Base-by-base conservation (phyloP, 2,113 vertebrate genomes). In the Aramus guarauna region DNA sequence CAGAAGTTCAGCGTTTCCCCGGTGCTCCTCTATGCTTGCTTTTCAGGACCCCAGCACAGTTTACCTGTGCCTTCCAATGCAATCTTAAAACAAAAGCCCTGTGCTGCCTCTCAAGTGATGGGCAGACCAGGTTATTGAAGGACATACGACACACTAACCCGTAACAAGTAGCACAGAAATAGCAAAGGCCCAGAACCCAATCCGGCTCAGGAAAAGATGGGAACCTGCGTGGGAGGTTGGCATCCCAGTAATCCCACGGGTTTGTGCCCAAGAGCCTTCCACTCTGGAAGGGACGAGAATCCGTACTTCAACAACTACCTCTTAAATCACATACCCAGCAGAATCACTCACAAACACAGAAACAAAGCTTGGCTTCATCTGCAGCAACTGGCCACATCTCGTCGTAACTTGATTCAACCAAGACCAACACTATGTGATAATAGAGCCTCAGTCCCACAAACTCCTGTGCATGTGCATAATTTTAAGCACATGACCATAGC, bases 331-430 rank as follows among this genome's bases (percentile, higher is more conserved):
- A 80, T 15, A 80, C 41, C 85, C 90, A 83, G 85, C 55, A 69
- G 39, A 93, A 83, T 71, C 14, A 3, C 59, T 94, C 59, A 19
- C 3, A 8, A 90, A 86, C 71, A 83, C 37, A 80, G 68, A 92
- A 94, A 96, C 75, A 95, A 95, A 91, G 90, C 79, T 88, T 84
- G 63, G 79, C 85, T 94, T 96, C 80, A 91, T 96, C 79, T 71
- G 43, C 85, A 72, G 74, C 4, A 0, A 88, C 71, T 24, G 67
- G 62, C 78, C 59, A 73, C 75, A 88, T 80, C 84, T 93, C 7
- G 0, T 67, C 0, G 1, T 82, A 85, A 95, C 78, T 92, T 63
- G 45, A 92, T 83, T 95, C 79, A 94, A 94, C 80, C 72, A 90
- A 94, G 91, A 96, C 83, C 79, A 94, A 92, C 82, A 41, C 67